A percentile compares a stretch with the other conserved stretches of the same genome.
phyloP scores from a whole-genome alignment of 2,113 vertebrate species.

The Sturnira hondurensis region DNA sequence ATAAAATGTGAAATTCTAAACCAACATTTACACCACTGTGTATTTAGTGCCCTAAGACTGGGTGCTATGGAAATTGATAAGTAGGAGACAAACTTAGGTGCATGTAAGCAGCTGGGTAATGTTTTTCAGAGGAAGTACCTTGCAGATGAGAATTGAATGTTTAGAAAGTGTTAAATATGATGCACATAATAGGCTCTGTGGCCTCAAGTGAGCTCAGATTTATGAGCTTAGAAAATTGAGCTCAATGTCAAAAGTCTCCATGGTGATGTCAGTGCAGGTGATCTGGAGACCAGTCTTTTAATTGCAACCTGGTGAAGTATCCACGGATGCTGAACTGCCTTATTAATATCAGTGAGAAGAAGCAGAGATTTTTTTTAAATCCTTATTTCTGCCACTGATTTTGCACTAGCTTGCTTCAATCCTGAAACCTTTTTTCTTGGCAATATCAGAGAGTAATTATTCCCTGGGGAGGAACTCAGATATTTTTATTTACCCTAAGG shows the following conservation, averaged over 20 bases:
- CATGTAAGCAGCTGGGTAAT: not conserved
- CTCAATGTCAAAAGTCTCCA: not conserved
- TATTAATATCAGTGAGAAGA: not conserved
- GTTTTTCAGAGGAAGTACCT: not conserved
- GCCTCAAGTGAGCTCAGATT: not conserved
- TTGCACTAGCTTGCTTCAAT: not conserved
- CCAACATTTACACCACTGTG: not conserved
- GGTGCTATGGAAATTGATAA: not conserved
- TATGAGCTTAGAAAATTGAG: not conserved
- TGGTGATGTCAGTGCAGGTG: not conserved
- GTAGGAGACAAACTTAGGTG: not conserved
- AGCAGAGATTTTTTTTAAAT: not conserved
- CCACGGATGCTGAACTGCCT: not conserved
- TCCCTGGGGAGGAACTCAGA: not conserved
- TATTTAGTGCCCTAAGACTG: not conserved
- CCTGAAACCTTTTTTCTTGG: not conserved
- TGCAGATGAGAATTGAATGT: not conserved
- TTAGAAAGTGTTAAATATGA: not conserved
- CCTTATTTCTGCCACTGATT: not conserved
- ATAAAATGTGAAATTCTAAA: not conserved
- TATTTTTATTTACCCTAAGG: not conserved
- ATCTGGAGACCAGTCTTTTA: not conserved
- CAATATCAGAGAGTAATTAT: not conserved
- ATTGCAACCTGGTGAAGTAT: too few species aligned
- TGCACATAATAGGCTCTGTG: accelerated